phyloP scores from a whole-genome alignment of 2,888 invertebrate species.

The Schizotus pectinicornis region DNA sequence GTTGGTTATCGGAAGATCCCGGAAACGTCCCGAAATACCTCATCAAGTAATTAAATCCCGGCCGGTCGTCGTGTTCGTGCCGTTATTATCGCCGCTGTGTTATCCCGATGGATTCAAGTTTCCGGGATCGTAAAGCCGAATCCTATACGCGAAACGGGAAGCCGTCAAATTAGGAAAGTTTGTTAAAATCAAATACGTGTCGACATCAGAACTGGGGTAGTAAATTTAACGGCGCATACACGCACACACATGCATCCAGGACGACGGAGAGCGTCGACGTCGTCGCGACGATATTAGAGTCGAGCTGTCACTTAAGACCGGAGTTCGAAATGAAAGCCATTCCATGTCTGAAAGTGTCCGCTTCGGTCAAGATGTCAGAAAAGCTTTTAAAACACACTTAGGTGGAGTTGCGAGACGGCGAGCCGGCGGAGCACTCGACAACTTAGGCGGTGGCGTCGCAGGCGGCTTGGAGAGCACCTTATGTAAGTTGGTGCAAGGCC shows the following conservation, averaged over 20 bases:
- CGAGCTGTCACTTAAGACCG: constrained; percentile 43
- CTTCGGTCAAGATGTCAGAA: constrained; percentile 62
- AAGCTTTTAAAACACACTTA: constrained; percentile 61
- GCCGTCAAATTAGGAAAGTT: constrained; percentile 24
- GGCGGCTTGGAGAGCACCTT: constrained; percentile 24
- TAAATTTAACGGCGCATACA: constrained; percentile 21
- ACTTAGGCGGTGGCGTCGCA: constrained; percentile 14
- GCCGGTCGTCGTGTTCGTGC: too few species aligned
- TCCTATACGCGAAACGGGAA: too few species aligned
- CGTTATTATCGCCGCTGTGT: too few species aligned
- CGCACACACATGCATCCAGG: too few species aligned
- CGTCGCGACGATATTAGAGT: constrained; percentile 31
- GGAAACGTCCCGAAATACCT: not conserved
- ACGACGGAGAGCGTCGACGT: not conserved
- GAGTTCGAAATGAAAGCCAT: constrained; percentile 58
- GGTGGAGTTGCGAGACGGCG: constrained; percentile 34
- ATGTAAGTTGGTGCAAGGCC: constrained; percentile 41
- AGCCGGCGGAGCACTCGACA: constrained; percentile 19
- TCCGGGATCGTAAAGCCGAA: too few species aligned
- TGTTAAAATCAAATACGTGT: constrained; percentile 28
- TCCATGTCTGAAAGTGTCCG: constrained; percentile 60
- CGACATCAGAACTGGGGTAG: constrained; percentile 15
- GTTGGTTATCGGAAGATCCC: too few species aligned
- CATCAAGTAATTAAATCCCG: not conserved
- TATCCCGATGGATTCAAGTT: too few species aligned